Evolutionary conservation across 2,888 invertebrate genomes (phyloP), one percentile per base, ranked within the genome.

Genomic region (Cosmia pyralina): DNA sequence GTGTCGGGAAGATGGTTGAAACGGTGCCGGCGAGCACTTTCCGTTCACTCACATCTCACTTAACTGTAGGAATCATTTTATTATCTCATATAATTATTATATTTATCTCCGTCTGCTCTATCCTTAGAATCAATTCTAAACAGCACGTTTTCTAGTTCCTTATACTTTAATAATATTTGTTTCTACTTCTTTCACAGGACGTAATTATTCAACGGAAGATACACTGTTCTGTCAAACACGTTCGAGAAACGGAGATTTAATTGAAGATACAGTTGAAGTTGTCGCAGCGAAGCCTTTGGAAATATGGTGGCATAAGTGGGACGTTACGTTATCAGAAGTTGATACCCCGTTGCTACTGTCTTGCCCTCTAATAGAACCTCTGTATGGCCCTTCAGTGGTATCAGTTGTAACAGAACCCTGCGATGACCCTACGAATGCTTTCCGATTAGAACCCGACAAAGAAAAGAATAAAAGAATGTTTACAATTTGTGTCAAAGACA

Each of bases 401-500:
- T 96, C 97, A 15, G 87, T 97, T 50, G 96, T 96, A 38, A 94
- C 92, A 50, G 90, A 95, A 69, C 96, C 97, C 0, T 97, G 97
- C 82, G 90, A 94, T 78, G 88, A 94, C 81, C 94, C 95, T 6
- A 90, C 90, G 8, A 96, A 96, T 80, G 94, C 93, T 38, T 93
- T 96, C 72, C 67, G 85, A 52, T 79, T 97, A 71, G 85, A 91
- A 71, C 92, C 93, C 19, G 71, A 74, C 50, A 79, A 79, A 70
- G 72, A 81, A 58, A 82, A 60, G 13, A 59, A 85, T 11, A 86
- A 87, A 70, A 88, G 94, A 83, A 94, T 94, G 55, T 97, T 98
- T 83, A 97, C 97, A 17, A 93, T 98, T 59, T 98, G 98, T 88
- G 97, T 98, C 3, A 98, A 98, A 92, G 98, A 98, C 69, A 92